Conservation (phyloP, 2,797 vertebrate genomes). For the Enteromius radiatus region DNA sequence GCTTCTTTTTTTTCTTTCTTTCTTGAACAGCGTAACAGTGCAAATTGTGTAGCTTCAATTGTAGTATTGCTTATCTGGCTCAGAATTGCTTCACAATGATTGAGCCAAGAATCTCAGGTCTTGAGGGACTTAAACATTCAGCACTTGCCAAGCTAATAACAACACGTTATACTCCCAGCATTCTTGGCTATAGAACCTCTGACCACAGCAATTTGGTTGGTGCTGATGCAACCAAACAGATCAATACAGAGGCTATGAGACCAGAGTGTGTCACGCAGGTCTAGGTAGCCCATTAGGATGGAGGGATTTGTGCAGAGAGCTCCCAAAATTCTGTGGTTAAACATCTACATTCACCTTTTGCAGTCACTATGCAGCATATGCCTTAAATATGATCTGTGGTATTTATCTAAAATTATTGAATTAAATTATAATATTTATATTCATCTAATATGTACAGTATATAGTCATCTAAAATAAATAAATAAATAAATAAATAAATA, state of each 20-base stretch:
- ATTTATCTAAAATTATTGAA: neutral
- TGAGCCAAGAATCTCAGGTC: slow-evolving; percentile 44
- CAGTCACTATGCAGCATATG: neutral
- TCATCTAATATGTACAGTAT: no score
- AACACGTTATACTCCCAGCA: slow-evolving; percentile 41
- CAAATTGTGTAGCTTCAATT: slow-evolving; percentile 22
- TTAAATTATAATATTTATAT: neutral
- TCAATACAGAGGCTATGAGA: slow-evolving; percentile 47
- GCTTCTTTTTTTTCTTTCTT: neutral
- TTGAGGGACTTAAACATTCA: slow-evolving; percentile 41
- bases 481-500: no score
- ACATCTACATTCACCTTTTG: neutral
- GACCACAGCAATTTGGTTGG: slow-evolving; percentile 50
- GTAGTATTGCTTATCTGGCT: slow-evolving; percentile 31
- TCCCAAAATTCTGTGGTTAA: neutral
- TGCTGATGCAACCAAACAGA: slow-evolving; percentile 55
- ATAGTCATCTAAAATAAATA: no score
- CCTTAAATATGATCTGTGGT: neutral
- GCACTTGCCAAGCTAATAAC: slow-evolving; percentile 47
- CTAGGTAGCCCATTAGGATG: slow-evolving; percentile 5
- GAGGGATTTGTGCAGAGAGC: neutral
- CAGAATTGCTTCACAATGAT: slow-evolving; percentile 15
- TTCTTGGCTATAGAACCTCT: slow-evolving; percentile 53
- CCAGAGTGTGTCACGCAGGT: slow-evolving; percentile 8
- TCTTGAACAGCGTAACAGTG: neutral